Percentiles rank a stretch among this genome's conserved stretches.
phyloP scores from a whole-genome alignment of 2,888 invertebrate species.

The Gandaritis pyraliata region DNA sequence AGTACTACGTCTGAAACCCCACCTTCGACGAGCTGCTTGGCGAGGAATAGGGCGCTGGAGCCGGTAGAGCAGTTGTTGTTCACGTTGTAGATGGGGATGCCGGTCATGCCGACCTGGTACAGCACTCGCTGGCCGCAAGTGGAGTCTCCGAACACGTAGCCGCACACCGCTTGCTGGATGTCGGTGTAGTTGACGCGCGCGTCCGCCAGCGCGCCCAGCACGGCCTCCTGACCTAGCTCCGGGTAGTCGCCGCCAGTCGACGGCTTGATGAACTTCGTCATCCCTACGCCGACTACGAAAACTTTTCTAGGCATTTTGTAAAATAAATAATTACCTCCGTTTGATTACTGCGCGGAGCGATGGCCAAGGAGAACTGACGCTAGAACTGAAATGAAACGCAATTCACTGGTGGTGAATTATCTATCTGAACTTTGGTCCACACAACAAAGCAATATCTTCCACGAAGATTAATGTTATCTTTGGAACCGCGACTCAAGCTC shows the following conservation, averaged over 20 bases:
- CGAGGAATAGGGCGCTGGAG: slow-evolving; percentile 94
- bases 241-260: slow-evolving; percentile 96
- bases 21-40: slow-evolving; percentile 95
- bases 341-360: slow-evolving; percentile 51
- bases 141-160: slow-evolving; percentile 98
- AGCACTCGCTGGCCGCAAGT: slow-evolving; percentile 97
- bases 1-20: slow-evolving; percentile 94
- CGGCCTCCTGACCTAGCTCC: slow-evolving; percentile 96
- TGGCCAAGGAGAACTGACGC: slow-evolving; percentile 50
- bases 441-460: slow-evolving; percentile 35
- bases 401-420: slow-evolving; percentile 40
- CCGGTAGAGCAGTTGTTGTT: slow-evolving; percentile 99
- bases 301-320: slow-evolving; percentile 85
- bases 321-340: slow-evolving; percentile 69
- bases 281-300: slow-evolving; percentile 97
- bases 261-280: slow-evolving; percentile 99
- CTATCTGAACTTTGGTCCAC: slow-evolving; percentile 44
- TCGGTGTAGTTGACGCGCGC: slow-evolving; percentile 90
- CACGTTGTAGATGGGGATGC: slow-evolving; percentile 98
- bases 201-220: slow-evolving; percentile 93
- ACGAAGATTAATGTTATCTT: slow-evolving; percentile 24
- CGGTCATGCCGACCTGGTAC: slow-evolving; percentile 97
- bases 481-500: slow-evolving; percentile 1
- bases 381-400: slow-evolving; percentile 41
- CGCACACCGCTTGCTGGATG: slow-evolving; percentile 95